A percentile compares a stretch with the other conserved stretches of the same genome.
Conservation (phyloP, 2,888 invertebrate genomes). For the Cryptus viduatorius region DNA sequence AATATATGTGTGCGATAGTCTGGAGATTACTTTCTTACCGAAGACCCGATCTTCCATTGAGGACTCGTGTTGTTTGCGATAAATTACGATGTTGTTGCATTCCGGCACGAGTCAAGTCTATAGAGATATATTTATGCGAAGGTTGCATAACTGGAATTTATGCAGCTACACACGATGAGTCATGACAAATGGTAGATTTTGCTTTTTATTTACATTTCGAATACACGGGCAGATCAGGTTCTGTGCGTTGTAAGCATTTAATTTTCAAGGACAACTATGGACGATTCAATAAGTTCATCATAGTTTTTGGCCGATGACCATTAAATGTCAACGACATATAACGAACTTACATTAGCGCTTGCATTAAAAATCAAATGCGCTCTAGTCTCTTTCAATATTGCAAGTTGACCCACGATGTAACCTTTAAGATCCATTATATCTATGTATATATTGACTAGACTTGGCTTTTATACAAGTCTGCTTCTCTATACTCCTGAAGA, state of each 20-base stretch:
- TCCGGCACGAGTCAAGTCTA: neutral
- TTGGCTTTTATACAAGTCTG: slow-evolving; percentile 17
- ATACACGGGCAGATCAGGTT: neutral
- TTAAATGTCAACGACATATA: neutral
- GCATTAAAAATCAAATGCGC: neutral
- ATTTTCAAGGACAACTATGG: neutral
- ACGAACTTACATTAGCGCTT: no score
- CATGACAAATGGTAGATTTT: neutral
- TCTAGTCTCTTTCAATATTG: neutral
- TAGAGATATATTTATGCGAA: slow-evolving; percentile 3
- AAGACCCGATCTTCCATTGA: neutral
- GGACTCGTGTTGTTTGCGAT: neutral
- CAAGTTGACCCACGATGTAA: neutral
- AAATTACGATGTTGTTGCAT: slow-evolving; percentile 7
- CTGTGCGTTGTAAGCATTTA: neutral
- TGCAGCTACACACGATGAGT: neutral
- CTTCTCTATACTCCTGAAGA: slow-evolving; percentile 21
- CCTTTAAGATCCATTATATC: neutral
- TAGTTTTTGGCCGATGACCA: neutral
- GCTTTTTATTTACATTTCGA: neutral
- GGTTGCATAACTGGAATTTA: neutral
- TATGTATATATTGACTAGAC: neutral
- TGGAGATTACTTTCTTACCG: slow-evolving; percentile 6
- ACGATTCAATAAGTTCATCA: neutral
- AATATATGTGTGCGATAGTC: neutral